phyloP scores from a whole-genome alignment of 2,113 vertebrate genomes.

The Dromaius novaehollandiae region DNA sequence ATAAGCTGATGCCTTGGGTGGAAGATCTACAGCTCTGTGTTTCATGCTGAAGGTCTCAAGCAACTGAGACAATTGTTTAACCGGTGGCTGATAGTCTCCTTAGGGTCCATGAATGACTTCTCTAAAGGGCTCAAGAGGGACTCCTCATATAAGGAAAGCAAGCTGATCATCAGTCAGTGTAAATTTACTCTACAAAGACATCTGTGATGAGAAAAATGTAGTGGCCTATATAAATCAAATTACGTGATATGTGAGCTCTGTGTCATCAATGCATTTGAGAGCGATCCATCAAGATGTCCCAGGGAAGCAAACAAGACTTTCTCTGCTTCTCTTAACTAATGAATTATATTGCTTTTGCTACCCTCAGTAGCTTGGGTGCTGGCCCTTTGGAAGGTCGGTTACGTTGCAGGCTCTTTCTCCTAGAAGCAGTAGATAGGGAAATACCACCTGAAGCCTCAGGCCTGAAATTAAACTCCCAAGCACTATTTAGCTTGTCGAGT shows the following conservation, averaged over 20 bases:
- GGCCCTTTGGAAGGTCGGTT: background rate
- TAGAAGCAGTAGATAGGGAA: background rate
- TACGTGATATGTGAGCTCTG: background rate
- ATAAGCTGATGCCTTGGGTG: background rate
- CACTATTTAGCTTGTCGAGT: background rate
- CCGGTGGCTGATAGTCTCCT: background rate
- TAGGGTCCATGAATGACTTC: background rate
- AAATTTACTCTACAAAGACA: background rate
- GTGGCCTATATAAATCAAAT: background rate
- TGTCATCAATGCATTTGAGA: background rate
- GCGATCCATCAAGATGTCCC: background rate
- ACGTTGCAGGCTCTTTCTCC: background rate
- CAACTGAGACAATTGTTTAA: accelerated
- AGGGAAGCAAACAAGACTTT: background rate
- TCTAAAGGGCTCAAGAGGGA: background rate
- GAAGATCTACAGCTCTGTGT: background rate
- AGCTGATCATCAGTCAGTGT: background rate
- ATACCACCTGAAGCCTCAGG: background rate
- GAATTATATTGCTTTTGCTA: background rate
- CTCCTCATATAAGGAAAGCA: background rate
- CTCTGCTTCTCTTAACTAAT: background rate
- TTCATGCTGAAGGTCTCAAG: background rate
- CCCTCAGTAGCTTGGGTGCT: accelerated
- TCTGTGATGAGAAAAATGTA: background rate
- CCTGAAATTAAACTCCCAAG: background rate